These are phyloP conservation scores for Dryoscopus gambensis DNA, from an alignment of 2,113 vertebrate species.

Conservation along the genomic window DNA sequence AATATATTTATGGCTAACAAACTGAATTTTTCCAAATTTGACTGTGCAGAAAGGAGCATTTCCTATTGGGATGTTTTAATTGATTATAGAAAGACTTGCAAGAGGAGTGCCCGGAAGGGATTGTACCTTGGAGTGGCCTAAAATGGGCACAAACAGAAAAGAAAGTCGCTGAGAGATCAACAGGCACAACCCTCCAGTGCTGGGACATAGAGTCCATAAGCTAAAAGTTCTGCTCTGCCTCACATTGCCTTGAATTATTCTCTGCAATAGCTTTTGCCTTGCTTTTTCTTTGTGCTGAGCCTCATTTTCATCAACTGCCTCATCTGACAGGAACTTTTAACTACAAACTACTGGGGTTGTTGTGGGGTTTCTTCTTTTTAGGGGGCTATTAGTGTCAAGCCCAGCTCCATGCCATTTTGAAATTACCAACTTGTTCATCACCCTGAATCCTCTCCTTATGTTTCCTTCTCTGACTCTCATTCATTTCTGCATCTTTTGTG, in stretches of 20 bases:
- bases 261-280: neutral
- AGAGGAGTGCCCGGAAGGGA: neutral
- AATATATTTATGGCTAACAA: neutral
- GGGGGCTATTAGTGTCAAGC: neutral
- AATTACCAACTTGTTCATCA: neutral
- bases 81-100: neutral
- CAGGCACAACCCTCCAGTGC: neutral
- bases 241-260: neutral
- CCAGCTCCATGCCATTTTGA: neutral
- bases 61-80: neutral
- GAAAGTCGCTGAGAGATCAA: neutral
- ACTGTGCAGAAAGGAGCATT: neutral
- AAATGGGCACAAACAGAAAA: neutral
- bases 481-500: neutral
- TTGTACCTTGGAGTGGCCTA: neutral
- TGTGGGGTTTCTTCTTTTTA: neutral
- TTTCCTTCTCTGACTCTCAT: neutral
- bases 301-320: neutral
- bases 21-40: neutral
- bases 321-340: neutral
- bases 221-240: neutral
- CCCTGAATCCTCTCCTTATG: neutral
- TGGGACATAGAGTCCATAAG: fast-evolving
- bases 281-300: neutral
- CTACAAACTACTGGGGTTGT: neutral